Evolutionary conservation across 1,140 invertebrate genomes (phyloP), one percentile per base, ranked within the genome.

Genomic region (Geopemphigus sp.): DNA sequence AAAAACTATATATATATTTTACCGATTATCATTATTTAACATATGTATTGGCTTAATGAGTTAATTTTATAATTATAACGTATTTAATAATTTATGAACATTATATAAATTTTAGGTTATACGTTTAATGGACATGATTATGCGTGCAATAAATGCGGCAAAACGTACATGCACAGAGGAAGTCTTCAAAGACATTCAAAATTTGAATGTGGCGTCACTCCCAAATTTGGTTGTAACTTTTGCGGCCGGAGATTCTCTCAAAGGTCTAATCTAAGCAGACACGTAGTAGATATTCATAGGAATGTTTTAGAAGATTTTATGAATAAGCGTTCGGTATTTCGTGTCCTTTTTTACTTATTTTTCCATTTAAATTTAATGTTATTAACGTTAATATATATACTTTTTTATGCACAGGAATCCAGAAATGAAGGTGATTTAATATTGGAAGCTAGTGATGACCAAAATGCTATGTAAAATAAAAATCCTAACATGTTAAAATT

Each of bases 141-240:
- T n/a, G 56, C 78, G 2, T 82, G 82, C 81, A 83, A 83, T 64
- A 85, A 84, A 81, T 88, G 87, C 83, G 84, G 84, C 22, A 84
- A 85, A 45, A 83, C 81, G 54, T 87, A 87, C 64, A 57, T 70
- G 64, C 47, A 68, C 81, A 86, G 86, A 61, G 85, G 85, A 39
- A 87, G 88, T 32, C 24, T 81, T 8, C 53, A 81, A 19, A 80
- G 83, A n/a, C 83, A 84, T 76, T 47, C 80, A 19, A 63, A 81
- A 64, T 81, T 84, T 56, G 85, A 86, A 81, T 86, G 85, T 82
- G 85, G 85, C 14, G 82, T 84, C 19, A 83, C 83, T 39, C 85
- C 85, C 10, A 84, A 85, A 81, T 86, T 86, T 81, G 82, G 83
- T 1, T 86, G 86, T 81, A 82, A 81, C 15, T 82, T 84, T 56